Percentiles rank a stretch among this genome's conserved stretches.
Conservation (phyloP, 2,797 vertebrate genomes). For the Coranthus polyacanthus region DNA sequence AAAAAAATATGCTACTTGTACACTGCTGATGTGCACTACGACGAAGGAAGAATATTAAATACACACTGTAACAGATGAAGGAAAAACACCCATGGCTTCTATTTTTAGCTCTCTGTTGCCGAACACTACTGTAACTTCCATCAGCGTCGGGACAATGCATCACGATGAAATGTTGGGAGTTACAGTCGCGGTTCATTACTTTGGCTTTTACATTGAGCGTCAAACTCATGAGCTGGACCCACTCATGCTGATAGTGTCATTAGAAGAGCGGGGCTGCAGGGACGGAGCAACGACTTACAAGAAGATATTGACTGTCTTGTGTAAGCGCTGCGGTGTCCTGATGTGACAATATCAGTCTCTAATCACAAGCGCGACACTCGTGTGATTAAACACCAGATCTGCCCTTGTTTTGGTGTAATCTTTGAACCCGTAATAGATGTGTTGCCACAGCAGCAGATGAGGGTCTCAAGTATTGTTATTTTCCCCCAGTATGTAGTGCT, state of each 20-base stretch:
- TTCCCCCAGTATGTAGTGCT: constrained; percentile 61
- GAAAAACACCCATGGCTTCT: neutral
- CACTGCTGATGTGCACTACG: no score
- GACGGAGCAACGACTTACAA: constrained; percentile 28
- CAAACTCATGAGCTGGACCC: constrained; percentile 40
- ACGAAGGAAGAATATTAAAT: no score
- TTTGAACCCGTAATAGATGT: constrained; percentile 74
- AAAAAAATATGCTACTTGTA: no score
- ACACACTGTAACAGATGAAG: neutral
- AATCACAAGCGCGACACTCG: no score
- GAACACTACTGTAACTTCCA: neutral
- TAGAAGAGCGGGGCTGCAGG: constrained; percentile 58
- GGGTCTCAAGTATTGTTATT: constrained; percentile 69
- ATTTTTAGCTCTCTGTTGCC: neutral
- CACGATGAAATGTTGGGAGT: constrained; percentile 8
- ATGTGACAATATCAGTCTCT: constrained; percentile 43
- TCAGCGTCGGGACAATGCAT: neutral
- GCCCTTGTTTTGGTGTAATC: constrained; percentile 45
- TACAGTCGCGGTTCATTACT: constrained; percentile 65
- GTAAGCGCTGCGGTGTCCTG: constrained; percentile 55
- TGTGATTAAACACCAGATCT: constrained; percentile 61
- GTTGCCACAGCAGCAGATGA: constrained; percentile 73
- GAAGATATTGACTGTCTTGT: constrained; percentile 62
- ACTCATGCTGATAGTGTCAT: constrained; percentile 62
- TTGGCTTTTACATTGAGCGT: constrained; percentile 42